Base-by-base conservation (phyloP, 2,888 invertebrate genomes). In the Stenurella melanura region DNA sequence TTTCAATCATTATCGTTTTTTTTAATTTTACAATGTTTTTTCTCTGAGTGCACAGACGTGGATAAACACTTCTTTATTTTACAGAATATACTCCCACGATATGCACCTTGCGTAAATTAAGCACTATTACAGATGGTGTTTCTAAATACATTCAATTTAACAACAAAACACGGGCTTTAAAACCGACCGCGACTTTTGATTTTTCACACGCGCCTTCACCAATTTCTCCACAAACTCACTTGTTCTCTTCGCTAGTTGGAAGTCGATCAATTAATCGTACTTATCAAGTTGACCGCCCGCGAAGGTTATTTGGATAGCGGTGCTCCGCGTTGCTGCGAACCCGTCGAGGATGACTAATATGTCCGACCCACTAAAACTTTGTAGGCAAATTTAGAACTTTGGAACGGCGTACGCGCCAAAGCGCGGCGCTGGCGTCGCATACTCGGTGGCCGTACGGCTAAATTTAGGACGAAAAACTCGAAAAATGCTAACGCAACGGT, bases 401-500 rank as follows among this genome's bases (percentile, higher is more conserved):
- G 57, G 69, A 19, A 30, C 34, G 61, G 30, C n/a, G 58, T 60
- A 21, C 38, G 70, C 58, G 58, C 21, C 38, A 5, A 26, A 12
- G 69, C 57, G 70, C 21, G 61, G 61, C 72, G 72, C 61, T 50
- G 42, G 69, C 69, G 69, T 69, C 56, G 54, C 57, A 18, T 9
- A 50, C 38, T 15, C 21, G 21, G 69, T 30, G 12, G 54, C 21
- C 57, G 1, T 21, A 60, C 57, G 19, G 76, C 63, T 80, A 80
- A 80, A 80, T 78, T 76, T 80, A 80, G 80, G 74, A 73, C 73
- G 74, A 71, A 63, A 67, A 75, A 74, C 26, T 64, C 63, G 75
- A 68, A 70, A 74, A 73, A 74, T 67, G 73, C 21, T 72, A 64
- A 67, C 71, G 66, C 19, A 21, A 38, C 61, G 61, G 17, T 18